Base-by-base conservation (phyloP, 2,888 invertebrate species). In the Melipona beecheii region DNA sequence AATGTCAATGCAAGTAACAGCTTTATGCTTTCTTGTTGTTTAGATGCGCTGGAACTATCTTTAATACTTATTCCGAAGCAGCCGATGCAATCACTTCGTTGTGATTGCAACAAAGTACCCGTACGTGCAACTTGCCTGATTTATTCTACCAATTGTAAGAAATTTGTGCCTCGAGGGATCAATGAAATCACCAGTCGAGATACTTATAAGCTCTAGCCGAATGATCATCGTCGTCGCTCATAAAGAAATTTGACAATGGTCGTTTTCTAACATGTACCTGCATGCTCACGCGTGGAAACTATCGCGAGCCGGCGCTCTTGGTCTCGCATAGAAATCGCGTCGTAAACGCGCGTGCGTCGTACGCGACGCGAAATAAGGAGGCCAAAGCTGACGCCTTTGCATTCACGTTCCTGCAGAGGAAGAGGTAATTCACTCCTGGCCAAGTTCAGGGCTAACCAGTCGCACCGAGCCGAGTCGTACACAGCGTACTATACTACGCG, bases 391-490 rank as follows among this genome's bases (percentile, higher is more conserved):
- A 80, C 73, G 78, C 58, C 72, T 74, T 76, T 78, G 68, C 85
- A 68, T 85, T 83, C 81, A 72, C 56, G 83, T 74, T 78, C 54
- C 56, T 66, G 54, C 77, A 21, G 62, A 75, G 66, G 70, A 81
- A 70, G 78, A 75, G 68, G 72, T 70, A 74, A 74, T 49, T 58
- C 52, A 21, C 75, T 83, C 71, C 73, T 82, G 89, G 86, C 77
- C 90, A 90, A 90, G 90, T 90, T 90, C 90, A 90, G 87, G 90
- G 90, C 82, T 89, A 90, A 90, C 90, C 81, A 89, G 89, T 88
- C 85, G 50, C 27, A 27, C 81, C 81, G 74, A 84, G 24, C 84
- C 81, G 76, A 80, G 79, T 77, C 75, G 64, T 72, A 68, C 60
- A 62, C 77, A 17, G 4, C 24, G n/a, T 66, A 65, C n/a, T 58